phyloP scores from a whole-genome alignment of 2,888 invertebrate species.

The Eucriotettix oculatus region DNA sequence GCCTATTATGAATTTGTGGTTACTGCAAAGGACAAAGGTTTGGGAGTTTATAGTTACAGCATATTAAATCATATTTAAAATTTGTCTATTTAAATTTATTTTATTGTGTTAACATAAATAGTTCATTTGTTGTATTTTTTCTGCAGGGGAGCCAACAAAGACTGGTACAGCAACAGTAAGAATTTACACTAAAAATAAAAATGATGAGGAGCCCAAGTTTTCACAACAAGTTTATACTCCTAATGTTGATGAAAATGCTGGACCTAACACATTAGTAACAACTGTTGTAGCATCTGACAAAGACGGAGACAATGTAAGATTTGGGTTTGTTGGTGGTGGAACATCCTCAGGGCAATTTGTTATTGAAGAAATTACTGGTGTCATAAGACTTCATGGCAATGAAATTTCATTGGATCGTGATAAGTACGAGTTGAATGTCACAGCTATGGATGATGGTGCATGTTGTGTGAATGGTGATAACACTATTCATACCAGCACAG shows the following conservation, averaged over 20 bases:
- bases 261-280: constrained; percentile 86
- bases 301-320: constrained; percentile 90
- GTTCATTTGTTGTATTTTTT: not conserved
- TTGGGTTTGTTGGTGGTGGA: constrained; percentile 73
- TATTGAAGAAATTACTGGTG: constrained; percentile 88
- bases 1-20: constrained; percentile 91
- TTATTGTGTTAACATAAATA: not conserved
- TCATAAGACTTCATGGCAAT: constrained; percentile 76
- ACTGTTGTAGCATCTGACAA: constrained; percentile 95
- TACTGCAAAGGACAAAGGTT: constrained; percentile 81
- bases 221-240: constrained; percentile 93
- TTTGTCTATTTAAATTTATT: not conserved
- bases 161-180: constrained; percentile 87
- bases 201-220: constrained; percentile 93
- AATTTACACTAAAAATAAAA: constrained; percentile 94
- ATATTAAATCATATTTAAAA: not conserved
- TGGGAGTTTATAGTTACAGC: not conserved
- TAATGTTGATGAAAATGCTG: constrained; percentile 90
- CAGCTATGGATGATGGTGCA: constrained; percentile 93
- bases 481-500: constrained; percentile 82
- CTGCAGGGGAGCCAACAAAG: constrained; percentile 63
- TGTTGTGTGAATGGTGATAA: constrained; percentile 84
- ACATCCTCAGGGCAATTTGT: constrained; percentile 85
- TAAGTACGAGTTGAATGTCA: constrained; percentile 91
- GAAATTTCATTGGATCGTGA: constrained; percentile 77